Evolutionary conservation across 2,113 vertebrate genomes (phyloP), one percentile per base, ranked within the genome.

Genomic region (Hippoglossus stenolepis): DNA sequence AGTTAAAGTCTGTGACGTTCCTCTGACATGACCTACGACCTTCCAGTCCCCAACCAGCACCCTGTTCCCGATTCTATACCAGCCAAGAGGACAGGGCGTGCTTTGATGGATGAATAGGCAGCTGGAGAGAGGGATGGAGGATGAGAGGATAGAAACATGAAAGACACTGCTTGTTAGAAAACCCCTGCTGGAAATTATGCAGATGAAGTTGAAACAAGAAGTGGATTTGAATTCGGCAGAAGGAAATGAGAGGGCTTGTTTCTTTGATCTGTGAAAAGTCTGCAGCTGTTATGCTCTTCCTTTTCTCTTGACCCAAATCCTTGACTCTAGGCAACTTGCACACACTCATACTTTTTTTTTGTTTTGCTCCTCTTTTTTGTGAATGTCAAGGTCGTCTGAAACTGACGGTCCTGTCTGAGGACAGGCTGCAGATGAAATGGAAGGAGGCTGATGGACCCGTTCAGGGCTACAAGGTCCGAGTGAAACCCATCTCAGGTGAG

Each of bases 401-500:
- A 65, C 94, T 98, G 77, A 94, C 93, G 0, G 96, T 98, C 18
- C 93, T 98, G 17, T 95, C 97, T 0, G 96, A 98, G 90, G 96
- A 98, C 90, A 92, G 94, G 58, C 95, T 98, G 20, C 97, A 98
- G 85, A 97, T 98, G 95, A 97, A 97, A 80, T 98, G 97, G 97
- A 97, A 95, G 77, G 96, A 96, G 77, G 90, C 93, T 0, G 96
- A 96, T n/a, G 95, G 95, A 8, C 94, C 84, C 1, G 84, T 94
- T 79, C 96, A 92, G 5, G 96, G 96, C 58, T 98, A 97, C 92
- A 97, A 97, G 87, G 95, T 98, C 63, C 93, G 95, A 78, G 96
- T 98, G 38, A 96, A 93, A 83, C 95, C 97, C 49, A 91, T 96
- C 90, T 95, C 96, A 95, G 97, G 97, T 98, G 87, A 10, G 93